Percentiles rank a stretch among this genome's conserved stretches.
Conservation (phyloP, 2,113 vertebrate species). For the Varanus komodoensis region DNA sequence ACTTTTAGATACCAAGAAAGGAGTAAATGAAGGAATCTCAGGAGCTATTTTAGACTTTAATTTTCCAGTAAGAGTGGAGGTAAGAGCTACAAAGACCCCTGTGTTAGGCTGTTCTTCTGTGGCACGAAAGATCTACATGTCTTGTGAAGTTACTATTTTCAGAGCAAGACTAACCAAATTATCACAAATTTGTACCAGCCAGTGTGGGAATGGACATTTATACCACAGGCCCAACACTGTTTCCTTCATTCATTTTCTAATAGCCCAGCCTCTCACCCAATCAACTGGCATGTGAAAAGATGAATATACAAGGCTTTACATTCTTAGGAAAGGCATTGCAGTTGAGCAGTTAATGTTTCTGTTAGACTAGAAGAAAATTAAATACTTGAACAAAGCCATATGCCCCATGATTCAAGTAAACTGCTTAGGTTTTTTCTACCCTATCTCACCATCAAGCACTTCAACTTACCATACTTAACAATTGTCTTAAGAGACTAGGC, state of each 20-base stretch:
- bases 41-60: conserved; percentile 16
- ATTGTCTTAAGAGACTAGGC: background rate
- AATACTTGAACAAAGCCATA: background rate
- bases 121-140: conserved; percentile 27
- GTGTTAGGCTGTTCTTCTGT: conserved; percentile 42
- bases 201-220: conserved; percentile 1
- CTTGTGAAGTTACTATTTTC: conserved; percentile 36
- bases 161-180: conserved; percentile 44
- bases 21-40: conserved; percentile 18
- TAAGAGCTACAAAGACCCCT: conserved; percentile 17
- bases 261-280: conserved; percentile 12
- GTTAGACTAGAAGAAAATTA: background rate
- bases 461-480: background rate
- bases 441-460: background rate
- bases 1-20: conserved; percentile 21
- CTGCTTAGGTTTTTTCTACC: background rate
- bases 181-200: conserved; percentile 2
- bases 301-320: background rate
- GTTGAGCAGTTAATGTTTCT: background rate
- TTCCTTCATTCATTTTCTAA: conserved; percentile 24
- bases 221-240: conserved; percentile 16
- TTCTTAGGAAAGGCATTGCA: conserved; percentile 32
- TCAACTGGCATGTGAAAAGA: background rate
- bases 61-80: conserved; percentile 16
- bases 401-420: background rate